A percentile compares a stretch with the other conserved stretches of the same genome.
These are phyloP conservation scores for Montipora cactus DNA, from an alignment of 64 coral and sea anemone species.

Conservation along the genomic window DNA sequence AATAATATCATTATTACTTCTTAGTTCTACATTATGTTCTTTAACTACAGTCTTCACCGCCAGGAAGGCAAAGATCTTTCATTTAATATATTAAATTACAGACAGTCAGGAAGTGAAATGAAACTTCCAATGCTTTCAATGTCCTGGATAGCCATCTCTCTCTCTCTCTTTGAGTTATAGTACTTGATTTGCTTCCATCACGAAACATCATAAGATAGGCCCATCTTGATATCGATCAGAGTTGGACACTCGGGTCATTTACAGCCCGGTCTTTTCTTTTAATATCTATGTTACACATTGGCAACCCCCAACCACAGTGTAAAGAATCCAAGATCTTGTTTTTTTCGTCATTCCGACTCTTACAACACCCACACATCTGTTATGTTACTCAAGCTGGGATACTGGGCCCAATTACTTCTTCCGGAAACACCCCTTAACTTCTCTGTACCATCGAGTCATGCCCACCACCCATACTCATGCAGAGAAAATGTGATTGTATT, in stretches of 20 bases:
- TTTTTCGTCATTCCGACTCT: neutral
- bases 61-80: conserved; percentile 1
- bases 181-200: conserved; percentile 12
- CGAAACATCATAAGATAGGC: neutral
- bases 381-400: neutral
- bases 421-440: neutral
- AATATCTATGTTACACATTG: neutral
- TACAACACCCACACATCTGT: neutral
- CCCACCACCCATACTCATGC: neutral
- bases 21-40: neutral
- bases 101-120: neutral
- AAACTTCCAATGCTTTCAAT: neutral
- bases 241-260: neutral
- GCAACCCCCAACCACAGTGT: neutral
- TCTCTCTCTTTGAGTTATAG: neutral
- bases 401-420: neutral
- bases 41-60: neutral
- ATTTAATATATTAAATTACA: conserved; percentile 13
- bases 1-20: neutral
- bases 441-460: conserved; percentile 20
- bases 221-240: neutral
- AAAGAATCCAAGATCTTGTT: conserved; percentile 3
- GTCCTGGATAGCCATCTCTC: conserved; percentile 2
- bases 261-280: neutral
- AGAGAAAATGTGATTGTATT: conserved; percentile 7